These are phyloP conservation scores for Conus betulinus DNA, from an alignment of 1,140 invertebrate species.

Conservation along the genomic window DNA sequence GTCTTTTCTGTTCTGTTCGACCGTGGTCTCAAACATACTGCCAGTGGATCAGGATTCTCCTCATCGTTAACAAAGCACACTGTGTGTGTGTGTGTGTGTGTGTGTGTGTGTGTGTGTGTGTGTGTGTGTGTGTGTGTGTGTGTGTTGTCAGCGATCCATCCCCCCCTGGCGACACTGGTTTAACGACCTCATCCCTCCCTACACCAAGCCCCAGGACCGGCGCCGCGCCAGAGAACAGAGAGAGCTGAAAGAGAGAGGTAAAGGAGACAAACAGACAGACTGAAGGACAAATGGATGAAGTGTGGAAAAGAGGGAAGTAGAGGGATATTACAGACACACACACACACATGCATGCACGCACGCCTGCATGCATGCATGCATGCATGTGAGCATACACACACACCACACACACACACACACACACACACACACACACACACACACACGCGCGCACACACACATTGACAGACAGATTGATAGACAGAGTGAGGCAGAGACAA, in stretches of 20 bases:
- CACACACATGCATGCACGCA: neutral
- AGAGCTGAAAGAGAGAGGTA: slow-evolving; percentile 71
- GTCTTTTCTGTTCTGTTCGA: no score
- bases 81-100: no score
- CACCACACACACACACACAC: no score
- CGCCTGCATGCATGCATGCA: neutral
- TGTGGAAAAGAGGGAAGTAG: neutral
- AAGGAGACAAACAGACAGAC: neutral
- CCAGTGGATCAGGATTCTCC: no score
- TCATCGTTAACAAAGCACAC: no score
- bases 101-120: neutral
- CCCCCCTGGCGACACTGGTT: slow-evolving; percentile 73
- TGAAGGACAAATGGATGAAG: no score
- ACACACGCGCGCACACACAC: no score
- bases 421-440: no score
- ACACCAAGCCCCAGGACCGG: slow-evolving; percentile 67
- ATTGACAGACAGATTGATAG: neutral
- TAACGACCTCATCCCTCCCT: slow-evolving; percentile 70
- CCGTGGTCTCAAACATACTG: neutral
- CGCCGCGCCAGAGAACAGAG: slow-evolving; percentile 68
- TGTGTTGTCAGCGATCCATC: slow-evolving; percentile 58
- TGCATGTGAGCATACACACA: neutral
- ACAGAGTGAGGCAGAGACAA: no score
- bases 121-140: neutral
- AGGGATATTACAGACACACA: neutral